Percentiles rank a stretch among this genome's conserved stretches.
Conservation (phyloP, 2,888 invertebrate genomes). For the Mechanitis mazaeus region DNA sequence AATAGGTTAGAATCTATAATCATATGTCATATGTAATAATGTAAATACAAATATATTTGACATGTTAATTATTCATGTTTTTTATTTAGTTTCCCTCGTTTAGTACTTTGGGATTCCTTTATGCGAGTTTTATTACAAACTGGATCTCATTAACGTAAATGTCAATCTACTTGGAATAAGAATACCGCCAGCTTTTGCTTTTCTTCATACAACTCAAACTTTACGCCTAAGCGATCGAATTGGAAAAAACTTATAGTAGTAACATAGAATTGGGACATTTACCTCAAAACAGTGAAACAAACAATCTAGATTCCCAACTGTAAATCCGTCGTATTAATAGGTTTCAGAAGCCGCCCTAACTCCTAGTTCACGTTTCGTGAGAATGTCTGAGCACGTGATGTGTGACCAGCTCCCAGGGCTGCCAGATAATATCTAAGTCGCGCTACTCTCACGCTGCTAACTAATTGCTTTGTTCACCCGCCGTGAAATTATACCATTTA, state of each 20-base stretch:
- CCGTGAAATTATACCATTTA: constrained; percentile 66
- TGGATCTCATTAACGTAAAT: too few species aligned
- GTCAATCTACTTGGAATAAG: too few species aligned
- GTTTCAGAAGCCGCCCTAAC: background rate
- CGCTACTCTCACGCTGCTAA: constrained; percentile 59
- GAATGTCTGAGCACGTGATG: constrained; percentile 31
- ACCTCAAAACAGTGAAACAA: background rate
- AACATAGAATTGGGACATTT: too few species aligned
- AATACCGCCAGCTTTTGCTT: too few species aligned
- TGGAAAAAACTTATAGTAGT: too few species aligned
- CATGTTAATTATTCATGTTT: too few species aligned
- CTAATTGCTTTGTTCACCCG: constrained; percentile 61
- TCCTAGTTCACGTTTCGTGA: constrained; percentile 24
- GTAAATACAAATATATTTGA: too few species aligned
- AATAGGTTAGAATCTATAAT: constrained; percentile 11
- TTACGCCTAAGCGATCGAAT: too few species aligned
- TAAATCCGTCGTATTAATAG: background rate
- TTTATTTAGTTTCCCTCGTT: too few species aligned
- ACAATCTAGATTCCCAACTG: background rate
- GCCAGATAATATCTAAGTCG: constrained; percentile 41
- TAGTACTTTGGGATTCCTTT: too few species aligned
- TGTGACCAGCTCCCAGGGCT: constrained; percentile 30
- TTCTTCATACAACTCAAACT: too few species aligned
- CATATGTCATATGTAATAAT: background rate
- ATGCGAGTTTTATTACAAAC: too few species aligned